These are phyloP conservation scores for Biston stratarius DNA, from an alignment of 2,888 invertebrate species.

Conservation along the genomic window DNA sequence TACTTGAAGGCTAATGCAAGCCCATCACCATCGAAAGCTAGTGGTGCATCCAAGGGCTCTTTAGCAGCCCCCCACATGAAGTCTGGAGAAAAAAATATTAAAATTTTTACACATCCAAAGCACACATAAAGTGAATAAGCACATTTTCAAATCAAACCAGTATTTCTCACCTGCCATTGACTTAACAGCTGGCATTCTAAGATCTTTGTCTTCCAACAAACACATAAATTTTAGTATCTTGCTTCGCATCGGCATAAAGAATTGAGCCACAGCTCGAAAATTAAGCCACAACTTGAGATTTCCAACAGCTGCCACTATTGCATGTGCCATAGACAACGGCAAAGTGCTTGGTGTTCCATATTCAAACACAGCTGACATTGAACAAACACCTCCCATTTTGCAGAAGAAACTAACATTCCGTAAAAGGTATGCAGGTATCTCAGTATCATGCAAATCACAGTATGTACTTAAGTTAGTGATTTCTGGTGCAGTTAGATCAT, in stretches of 20 bases:
- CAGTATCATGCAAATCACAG: slow-evolving; percentile 97
- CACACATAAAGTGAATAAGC: background rate
- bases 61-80: slow-evolving; percentile 98
- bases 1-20: slow-evolving; percentile 97
- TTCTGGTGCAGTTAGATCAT: slow-evolving; percentile 94
- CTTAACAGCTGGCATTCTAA: slow-evolving; percentile 94
- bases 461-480: slow-evolving; percentile 92
- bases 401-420: slow-evolving; percentile 98
- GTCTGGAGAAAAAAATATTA: slow-evolving; percentile 80
- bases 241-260: slow-evolving; percentile 94
- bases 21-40: slow-evolving; percentile 96
- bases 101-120: background rate
- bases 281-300: slow-evolving; percentile 98
- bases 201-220: slow-evolving; percentile 95
- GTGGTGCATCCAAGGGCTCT: slow-evolving; percentile 94
- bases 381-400: slow-evolving; percentile 95
- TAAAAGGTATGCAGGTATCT: slow-evolving; percentile 95
- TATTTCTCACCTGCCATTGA: slow-evolving; percentile 93
- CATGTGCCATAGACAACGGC: slow-evolving; percentile 95
- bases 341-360: slow-evolving; percentile 90
- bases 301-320: slow-evolving; percentile 96
- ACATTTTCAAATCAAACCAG: background rate
- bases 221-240: slow-evolving; percentile 97
- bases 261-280: slow-evolving; percentile 94
- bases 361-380: slow-evolving; percentile 95